A percentile compares a stretch with the other conserved stretches of the same genome.
Evolutionary conservation across 2,888 invertebrate species (phyloP).

Genomic region (Stictocephala bisonia): DNA sequence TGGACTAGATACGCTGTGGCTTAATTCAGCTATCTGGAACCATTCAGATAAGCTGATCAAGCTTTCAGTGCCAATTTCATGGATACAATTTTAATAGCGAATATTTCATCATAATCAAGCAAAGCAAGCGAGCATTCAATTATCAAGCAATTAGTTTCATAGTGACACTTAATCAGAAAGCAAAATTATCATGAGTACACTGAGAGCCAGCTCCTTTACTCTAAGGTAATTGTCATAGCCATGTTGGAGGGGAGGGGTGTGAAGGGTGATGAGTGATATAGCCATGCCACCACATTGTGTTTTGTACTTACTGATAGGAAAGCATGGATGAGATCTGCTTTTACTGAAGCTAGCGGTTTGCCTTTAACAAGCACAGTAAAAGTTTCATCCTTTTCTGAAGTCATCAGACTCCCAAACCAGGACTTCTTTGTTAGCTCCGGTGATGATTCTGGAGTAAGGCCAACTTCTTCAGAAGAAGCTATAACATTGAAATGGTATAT

Average conservation of each 20-base stretch:
- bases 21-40: constrained; percentile 91
- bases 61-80: constrained; percentile 18
- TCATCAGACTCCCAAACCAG: constrained; percentile 98
- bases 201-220: constrained; percentile 33
- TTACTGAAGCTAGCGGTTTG: constrained; percentile 95
- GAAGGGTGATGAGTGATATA: neutral
- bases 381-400: constrained; percentile 97
- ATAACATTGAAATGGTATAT: too few species aligned
- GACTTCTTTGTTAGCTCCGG: constrained; percentile 97
- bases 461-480: constrained; percentile 91
- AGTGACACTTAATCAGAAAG: constrained; percentile 17
- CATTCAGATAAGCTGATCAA: constrained; percentile 33
- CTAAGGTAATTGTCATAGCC: constrained; percentile 43
- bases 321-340: constrained; percentile 98
- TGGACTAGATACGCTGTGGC: constrained; percentile 97
- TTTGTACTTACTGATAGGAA: constrained; percentile 89
- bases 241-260: neutral
- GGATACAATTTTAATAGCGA: constrained; percentile 22
- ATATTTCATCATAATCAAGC: constrained; percentile 7
- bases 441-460: constrained; percentile 94
- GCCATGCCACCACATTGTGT: neutral
- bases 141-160: constrained; percentile 30
- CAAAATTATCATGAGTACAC: constrained; percentile 36
- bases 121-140: constrained; percentile 33
- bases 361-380: constrained; percentile 97